Conservation (phyloP, 2,113 vertebrate species). For the Lutjanus erythropterus region DNA sequence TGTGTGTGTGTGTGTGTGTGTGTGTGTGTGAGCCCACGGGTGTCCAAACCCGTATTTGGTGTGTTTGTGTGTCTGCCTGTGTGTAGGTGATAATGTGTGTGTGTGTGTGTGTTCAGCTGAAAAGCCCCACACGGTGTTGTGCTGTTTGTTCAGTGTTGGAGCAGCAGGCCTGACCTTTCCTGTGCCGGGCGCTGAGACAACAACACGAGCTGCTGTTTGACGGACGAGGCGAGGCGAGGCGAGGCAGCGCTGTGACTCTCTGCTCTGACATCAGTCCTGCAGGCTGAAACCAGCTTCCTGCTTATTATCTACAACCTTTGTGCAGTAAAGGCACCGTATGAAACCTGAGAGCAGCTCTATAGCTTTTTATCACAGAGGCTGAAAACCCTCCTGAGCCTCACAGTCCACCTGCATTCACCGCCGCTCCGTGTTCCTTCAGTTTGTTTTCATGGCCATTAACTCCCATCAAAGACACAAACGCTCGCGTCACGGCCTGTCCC, state of each 20-base stretch:
- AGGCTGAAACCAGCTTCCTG: constrained; percentile 39
- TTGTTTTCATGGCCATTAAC: constrained; percentile 26
- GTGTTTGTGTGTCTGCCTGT: constrained; percentile 12
- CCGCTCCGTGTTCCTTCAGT: constrained; percentile 21
- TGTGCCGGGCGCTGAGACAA: constrained; percentile 43
- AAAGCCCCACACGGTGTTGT: constrained; percentile 35
- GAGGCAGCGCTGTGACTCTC: constrained; percentile 3
- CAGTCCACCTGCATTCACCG: constrained; percentile 18
- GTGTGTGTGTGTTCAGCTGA: constrained; percentile 11
- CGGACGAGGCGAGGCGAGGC: too few relatives aligned
- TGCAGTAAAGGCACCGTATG: constrained; percentile 14
- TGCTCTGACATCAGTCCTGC: constrained; percentile 52
- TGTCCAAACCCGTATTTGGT: constrained; percentile 20
- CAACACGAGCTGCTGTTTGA: constrained; percentile 61
- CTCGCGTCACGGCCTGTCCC: neutral
- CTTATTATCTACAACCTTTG: constrained; percentile 46
- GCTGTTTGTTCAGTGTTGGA: constrained; percentile 65
- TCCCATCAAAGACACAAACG: constrained; percentile 20
- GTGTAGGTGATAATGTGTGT: constrained; percentile 9
- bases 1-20: neutral
- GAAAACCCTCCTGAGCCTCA: constrained; percentile 26
- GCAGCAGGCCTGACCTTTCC: constrained; percentile 75
- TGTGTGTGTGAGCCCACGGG: neutral
- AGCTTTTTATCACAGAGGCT: constrained; percentile 13
- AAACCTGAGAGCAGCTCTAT: constrained; percentile 47